Percentiles rank a stretch among this genome's conserved stretches.
Evolutionary conservation across 1,140 invertebrate species (phyloP).

Genomic region (Sycophila sp.): DNA sequence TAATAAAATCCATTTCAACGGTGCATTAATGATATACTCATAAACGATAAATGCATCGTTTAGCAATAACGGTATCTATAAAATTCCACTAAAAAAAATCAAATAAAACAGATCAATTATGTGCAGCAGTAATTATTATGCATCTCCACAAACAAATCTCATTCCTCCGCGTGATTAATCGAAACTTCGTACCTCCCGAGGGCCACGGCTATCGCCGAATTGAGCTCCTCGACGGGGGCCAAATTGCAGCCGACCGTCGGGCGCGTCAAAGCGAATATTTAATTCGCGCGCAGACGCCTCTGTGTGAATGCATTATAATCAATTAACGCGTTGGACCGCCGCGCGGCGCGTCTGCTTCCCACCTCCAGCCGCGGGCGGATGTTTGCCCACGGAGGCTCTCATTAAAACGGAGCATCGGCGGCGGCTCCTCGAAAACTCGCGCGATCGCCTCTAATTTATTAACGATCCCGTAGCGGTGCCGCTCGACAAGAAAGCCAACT

Average conservation of each 20-base stretch:
- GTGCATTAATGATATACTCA: too few relatives aligned
- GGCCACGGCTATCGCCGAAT: neutral
- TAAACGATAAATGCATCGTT: too few relatives aligned
- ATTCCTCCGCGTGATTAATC: too few relatives aligned
- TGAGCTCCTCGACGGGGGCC: slow-evolving; percentile 15
- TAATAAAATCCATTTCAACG: too few relatives aligned
- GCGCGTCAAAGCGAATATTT: neutral
- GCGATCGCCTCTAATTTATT: slow-evolving; percentile 19
- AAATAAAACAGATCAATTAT: too few relatives aligned
- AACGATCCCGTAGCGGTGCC: neutral
- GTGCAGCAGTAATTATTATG: too few relatives aligned
- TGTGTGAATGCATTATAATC: slow-evolving; percentile 20
- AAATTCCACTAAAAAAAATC: too few relatives aligned
- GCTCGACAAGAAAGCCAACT: neutral
- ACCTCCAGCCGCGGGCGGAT: neutral
- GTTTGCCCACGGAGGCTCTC: neutral
- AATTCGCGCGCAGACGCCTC: slow-evolving; percentile 11
- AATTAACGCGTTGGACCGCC: too few relatives aligned
- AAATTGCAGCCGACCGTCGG: neutral
- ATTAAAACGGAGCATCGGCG: neutral
- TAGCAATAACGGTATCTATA: too few relatives aligned
- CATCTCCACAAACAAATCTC: too few relatives aligned
- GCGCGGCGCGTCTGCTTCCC: too few relatives aligned
- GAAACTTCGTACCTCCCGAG: too few relatives aligned
- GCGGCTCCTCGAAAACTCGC: slow-evolving; percentile 7